Evolutionary conservation across 53 echinoderm and acorn worm species (phyloP).

Genomic region (Astropecten irregularis): DNA sequence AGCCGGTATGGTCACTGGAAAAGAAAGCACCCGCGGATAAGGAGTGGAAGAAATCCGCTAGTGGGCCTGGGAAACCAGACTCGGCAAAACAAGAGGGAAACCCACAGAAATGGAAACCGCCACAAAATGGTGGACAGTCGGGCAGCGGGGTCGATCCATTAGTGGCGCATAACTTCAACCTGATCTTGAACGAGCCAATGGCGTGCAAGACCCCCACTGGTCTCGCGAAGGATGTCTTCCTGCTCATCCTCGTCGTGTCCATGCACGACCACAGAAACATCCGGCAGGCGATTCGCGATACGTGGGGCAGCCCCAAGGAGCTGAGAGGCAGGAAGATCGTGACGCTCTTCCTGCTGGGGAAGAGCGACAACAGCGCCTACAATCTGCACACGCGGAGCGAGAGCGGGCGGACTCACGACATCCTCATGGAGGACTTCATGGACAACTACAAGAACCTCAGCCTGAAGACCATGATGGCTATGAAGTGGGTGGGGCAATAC

Average conservation of each 20-base stretch:
- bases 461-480: slow-evolving; percentile 70
- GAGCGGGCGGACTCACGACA: slow-evolving; percentile 40
- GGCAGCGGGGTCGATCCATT: background rate
- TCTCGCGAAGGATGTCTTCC: slow-evolving; percentile 24
- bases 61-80: background rate
- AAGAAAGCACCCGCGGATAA: background rate
- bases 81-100: background rate
- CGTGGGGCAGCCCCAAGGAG: slow-evolving; percentile 57
- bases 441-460: slow-evolving; percentile 70
- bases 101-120: background rate
- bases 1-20: background rate
- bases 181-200: slow-evolving; percentile 62
- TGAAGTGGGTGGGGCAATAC: slow-evolving; percentile 59
- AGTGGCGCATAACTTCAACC: slow-evolving; percentile 57
- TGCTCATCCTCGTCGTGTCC: slow-evolving; percentile 55
- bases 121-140: background rate
- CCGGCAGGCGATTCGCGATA: slow-evolving; percentile 53
- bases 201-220: slow-evolving; percentile 40
- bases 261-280: slow-evolving; percentile 40
- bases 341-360: slow-evolving; percentile 64
- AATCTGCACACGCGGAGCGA: slow-evolving; percentile 21
- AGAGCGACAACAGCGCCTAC: background rate
- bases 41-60: background rate
- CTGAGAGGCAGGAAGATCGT: slow-evolving; percentile 47
- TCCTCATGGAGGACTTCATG: slow-evolving; percentile 64